Evolutionary conservation across 1,140 invertebrate species (phyloP), one percentile per base, ranked within the genome.

Genomic region (Paraescarpia echinospica): DNA sequence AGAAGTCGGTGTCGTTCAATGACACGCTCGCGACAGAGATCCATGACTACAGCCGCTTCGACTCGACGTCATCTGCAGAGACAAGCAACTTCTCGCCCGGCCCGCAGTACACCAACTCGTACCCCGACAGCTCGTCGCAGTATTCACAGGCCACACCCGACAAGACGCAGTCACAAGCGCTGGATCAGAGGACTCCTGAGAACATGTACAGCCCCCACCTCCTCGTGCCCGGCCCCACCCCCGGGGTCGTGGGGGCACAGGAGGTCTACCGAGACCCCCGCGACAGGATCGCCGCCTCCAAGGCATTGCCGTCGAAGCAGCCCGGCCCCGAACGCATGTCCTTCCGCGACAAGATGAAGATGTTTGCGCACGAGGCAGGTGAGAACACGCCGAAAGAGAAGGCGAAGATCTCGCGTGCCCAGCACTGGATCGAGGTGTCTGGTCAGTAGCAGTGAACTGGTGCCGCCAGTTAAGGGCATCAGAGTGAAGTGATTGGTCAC

Each of bases 181-280:
- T 34, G 90, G 34, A 34, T 41, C 90, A 90, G 35, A 90, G 35
- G 34, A 41, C 90, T 41, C 90, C 90, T 90, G 34, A 90, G 33
- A 34, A 34, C 90, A 90, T 34, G 34, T 90, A 90, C n/a, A 33
- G 33, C n/a, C 35, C 90, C 18, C 34, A 33, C n/a, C 90, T n/a
- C n/a, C n/a, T 90, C 18, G n/a, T 90, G n/a, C 34, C 90, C 14
- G 90, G 90, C n/a, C 33, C 51, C 51, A 92, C 92, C 33, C 92
- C 92, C 31, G 92, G 92, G 33, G 92, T 92, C 1, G 41, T 92
- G 51, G 92, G 96, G 31, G 94, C 96, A 1, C 96, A 96, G 93
- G 96, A 96, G 94, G 94, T 96, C 5, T 96, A 96, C 93, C 94
- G 96, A 31, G 96, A 96, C 93, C 96, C 96, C 0, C 93, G 96